A percentile compares a stretch with the other conserved stretches of the same genome.
These are phyloP conservation scores for Ochropleura leucogaster DNA, from an alignment of 2,888 invertebrate genomes.

Conservation along the genomic window DNA sequence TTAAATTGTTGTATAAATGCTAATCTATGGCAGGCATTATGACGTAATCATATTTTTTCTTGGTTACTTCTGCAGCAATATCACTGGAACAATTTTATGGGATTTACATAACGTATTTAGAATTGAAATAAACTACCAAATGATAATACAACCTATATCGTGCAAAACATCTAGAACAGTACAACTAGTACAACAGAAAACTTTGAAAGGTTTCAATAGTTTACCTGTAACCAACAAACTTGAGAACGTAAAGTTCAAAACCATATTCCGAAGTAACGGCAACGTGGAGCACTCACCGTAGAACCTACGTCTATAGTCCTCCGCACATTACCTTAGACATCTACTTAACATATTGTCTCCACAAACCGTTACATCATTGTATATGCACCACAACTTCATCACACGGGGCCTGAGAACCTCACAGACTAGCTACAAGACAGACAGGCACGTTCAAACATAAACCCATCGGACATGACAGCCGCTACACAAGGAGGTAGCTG, in stretches of 20 bases:
- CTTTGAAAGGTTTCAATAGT: neutral
- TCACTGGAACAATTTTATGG: too few species aligned
- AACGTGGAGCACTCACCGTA: too few species aligned
- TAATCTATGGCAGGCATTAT: neutral
- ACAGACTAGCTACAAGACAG: constrained; percentile 17
- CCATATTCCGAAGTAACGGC: neutral
- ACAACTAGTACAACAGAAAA: neutral
- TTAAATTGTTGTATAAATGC: neutral
- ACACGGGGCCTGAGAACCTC: constrained; percentile 24
- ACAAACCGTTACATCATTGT: constrained; percentile 27
- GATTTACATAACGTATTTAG: neutral
- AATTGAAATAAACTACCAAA: neutral
- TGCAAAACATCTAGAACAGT: neutral
- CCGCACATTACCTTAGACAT: neutral
- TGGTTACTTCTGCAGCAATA: neutral
- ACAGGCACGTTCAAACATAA: constrained; percentile 19
- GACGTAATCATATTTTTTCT: neutral
- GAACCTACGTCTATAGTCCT: too few species aligned
- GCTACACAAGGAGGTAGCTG: neutral
- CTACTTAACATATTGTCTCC: neutral
- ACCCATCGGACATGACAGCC: constrained; percentile 13
- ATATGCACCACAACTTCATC: constrained; percentile 19
- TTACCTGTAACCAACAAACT: neutral
- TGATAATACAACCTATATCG: neutral
- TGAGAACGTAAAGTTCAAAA: neutral